These are phyloP conservation scores for Ceratina calcarata DNA, from an alignment of 1,140 invertebrate genomes.

Conservation along the genomic window DNA sequence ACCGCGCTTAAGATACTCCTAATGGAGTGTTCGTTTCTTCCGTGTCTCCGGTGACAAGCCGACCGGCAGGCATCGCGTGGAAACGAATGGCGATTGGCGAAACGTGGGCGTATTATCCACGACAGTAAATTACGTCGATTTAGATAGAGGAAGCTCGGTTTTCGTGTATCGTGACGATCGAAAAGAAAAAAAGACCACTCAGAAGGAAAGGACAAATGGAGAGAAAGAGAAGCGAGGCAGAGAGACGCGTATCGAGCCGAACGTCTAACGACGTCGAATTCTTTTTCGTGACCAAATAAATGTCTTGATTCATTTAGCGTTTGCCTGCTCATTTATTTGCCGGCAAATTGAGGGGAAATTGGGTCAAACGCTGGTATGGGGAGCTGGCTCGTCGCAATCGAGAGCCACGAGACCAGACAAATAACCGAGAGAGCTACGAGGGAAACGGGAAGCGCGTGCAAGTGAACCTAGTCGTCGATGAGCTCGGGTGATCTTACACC, in stretches of 20 bases:
- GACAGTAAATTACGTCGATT: constrained; percentile 34
- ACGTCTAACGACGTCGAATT: constrained; percentile 66
- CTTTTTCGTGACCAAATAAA: constrained; percentile 69
- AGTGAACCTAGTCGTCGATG: constrained; percentile 52
- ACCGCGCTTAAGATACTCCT: not conserved
- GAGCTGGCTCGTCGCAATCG: constrained; percentile 46
- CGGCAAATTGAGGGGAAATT: constrained; percentile 71
- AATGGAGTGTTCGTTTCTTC: no score
- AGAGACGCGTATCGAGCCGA: not conserved
- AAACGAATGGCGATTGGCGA: constrained; percentile 2
- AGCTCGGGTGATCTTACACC: constrained; percentile 72
- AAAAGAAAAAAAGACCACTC: constrained; percentile 16
- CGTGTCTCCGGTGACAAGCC: not conserved
- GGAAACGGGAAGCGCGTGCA: constrained; percentile 15
- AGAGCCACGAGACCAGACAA: constrained; percentile 67
- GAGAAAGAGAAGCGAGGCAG: not conserved
- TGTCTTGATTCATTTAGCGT: constrained; percentile 73
- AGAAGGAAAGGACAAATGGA: constrained; percentile 11
- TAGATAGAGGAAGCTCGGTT: constrained; percentile 41
- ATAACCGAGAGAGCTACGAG: constrained; percentile 55
- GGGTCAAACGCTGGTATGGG: constrained; percentile 66
- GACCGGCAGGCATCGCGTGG: not conserved
- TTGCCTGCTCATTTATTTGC: constrained; percentile 70
- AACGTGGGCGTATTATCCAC: not conserved
- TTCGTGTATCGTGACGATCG: constrained; percentile 55